These are phyloP conservation scores for Herminia tarsipennalis DNA, from an alignment of 2,888 invertebrate species.

Conservation along the genomic window DNA sequence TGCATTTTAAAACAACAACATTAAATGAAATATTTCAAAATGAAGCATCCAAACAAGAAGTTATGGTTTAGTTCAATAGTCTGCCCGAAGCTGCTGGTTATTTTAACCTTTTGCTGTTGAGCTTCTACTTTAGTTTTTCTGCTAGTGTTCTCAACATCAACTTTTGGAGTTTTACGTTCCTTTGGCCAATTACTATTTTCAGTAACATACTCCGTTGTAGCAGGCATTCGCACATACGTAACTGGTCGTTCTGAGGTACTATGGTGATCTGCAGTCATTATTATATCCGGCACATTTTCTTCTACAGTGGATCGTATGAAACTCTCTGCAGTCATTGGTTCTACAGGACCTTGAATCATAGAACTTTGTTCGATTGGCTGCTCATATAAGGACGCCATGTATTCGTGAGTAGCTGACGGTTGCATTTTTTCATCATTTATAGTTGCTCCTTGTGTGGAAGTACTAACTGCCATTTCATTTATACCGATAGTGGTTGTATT, in stretches of 20 bases:
- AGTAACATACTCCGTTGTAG: conserved; percentile 3
- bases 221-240: not conserved
- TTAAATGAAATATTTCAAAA: conserved; percentile 50
- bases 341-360: not conserved
- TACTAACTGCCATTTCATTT: not conserved
- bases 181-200: conserved; percentile 46
- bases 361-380: not conserved
- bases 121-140: conserved; percentile 51
- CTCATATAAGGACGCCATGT: conserved; percentile 1
- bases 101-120: conserved; percentile 30
- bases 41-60: conserved; percentile 44
- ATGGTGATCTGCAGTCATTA: not conserved
- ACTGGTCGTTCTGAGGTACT: conserved; percentile 7
- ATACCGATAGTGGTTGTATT: conserved; percentile 4
- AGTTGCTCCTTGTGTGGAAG: conserved; percentile 9
- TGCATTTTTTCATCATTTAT: conserved; percentile 4
- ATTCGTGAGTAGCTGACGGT: conserved; percentile 10
- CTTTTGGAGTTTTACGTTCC: conserved; percentile 35
- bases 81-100: conserved; percentile 29
- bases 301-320: not conserved
- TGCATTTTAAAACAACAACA: conserved; percentile 34
- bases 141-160: conserved; percentile 31
- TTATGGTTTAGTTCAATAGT: conserved; percentile 37
- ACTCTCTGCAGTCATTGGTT: not conserved
- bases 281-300: not conserved